Conservation (phyloP, 2,888 invertebrate species). For the Scaptomyza flava region DNA sequence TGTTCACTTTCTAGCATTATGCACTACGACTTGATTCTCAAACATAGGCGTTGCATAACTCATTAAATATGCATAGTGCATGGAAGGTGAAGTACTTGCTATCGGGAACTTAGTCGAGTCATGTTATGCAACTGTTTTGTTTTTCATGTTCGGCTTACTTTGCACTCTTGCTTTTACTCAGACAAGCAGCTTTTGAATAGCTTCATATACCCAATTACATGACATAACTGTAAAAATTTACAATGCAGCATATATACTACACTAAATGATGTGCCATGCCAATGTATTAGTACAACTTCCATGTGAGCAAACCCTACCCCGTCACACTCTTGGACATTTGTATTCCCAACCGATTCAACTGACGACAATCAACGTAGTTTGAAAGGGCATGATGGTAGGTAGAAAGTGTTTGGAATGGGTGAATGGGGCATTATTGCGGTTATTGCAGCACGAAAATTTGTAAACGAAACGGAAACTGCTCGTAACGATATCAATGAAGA, state of each 20-base stretch:
- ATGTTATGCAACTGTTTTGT: constrained; percentile 20
- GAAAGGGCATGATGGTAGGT: not conserved
- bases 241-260: constrained; percentile 37
- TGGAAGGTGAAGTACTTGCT: constrained; percentile 3
- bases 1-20: not conserved
- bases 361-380: constrained; percentile 60
- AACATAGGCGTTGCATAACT: constrained; percentile 13
- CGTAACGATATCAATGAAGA: constrained; percentile 77
- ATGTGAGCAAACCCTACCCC: constrained; percentile 16
- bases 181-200: constrained; percentile 56
- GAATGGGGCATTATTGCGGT: constrained; percentile 66
- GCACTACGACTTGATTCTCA: not conserved
- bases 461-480: constrained; percentile 75
- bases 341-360: constrained; percentile 52
- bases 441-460: constrained; percentile 74
- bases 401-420: constrained; percentile 17
- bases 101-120: constrained; percentile 8
- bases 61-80: constrained; percentile 47
- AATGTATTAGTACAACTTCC: constrained; percentile 52
- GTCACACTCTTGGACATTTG: constrained; percentile 15
- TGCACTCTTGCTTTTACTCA: constrained; percentile 2
- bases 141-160: constrained; percentile 15
- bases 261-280: constrained; percentile 55
- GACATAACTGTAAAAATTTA: constrained; percentile 72
- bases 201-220: constrained; percentile 73